Base-by-base conservation (phyloP, 2,113 vertebrate genomes). In the Pseudolaguvia tuberculata region DNA sequence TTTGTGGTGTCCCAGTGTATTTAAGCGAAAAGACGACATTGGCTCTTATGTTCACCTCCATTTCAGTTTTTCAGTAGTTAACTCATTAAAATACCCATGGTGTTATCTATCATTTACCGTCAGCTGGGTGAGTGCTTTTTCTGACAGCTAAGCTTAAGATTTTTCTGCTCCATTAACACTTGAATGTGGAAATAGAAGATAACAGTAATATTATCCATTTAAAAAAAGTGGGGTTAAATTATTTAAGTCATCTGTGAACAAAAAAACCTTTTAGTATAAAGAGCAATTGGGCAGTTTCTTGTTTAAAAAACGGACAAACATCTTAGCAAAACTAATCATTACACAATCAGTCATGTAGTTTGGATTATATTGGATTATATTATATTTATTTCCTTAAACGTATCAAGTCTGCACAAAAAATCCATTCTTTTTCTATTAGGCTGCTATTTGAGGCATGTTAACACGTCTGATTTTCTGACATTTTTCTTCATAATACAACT, bases 11-110 rank as follows among this genome's bases (percentile, higher is more conserved):
- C 66, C 77, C 35, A 35, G 23, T 25, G 56, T 61, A 63, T 63
- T 27, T 70, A 50, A 50, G 69, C 68, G 23, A 62, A 56, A 68
- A 72, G 59, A 76, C 6, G 58, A 62, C 70, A 74, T 7, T 77
- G 58, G 42, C 45, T 69, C 61, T 73, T 70, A 62, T 58, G 29
- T 70, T 67, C 53, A 35, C 48, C 70, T 31, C 45, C 31, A 62
- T 75, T 55, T 76, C 20, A 29, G 21, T 69, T 62, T 80, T 70
- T 75, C 45, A 39, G 56, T 11, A 35, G 56, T 73, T 69, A 35
- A 72, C 72, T 57, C 13, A 35, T 72, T 78, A 72, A 68, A 75
- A 73, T 35, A 68, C 52, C 76, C 67, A 74, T 27, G 67, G 21
- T 45, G 39, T 50, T 53, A 45, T 66, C 63, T 78, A 53, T 75